Conservation (phyloP, 2,113 vertebrate species). For the Mustela nigripes region DNA sequence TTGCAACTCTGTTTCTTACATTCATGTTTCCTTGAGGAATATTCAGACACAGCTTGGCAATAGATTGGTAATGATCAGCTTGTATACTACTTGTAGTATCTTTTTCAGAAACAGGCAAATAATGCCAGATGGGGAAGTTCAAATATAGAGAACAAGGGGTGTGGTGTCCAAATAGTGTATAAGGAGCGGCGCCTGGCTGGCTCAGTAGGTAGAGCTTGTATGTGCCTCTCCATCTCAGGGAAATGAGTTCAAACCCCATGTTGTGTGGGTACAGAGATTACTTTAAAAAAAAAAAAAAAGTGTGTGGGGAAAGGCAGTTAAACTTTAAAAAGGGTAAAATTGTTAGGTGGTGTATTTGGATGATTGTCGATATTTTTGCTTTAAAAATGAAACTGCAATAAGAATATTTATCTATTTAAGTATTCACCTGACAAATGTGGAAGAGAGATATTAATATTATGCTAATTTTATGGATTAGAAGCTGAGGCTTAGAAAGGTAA, state of each 20-base stretch:
- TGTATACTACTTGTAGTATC: neutral
- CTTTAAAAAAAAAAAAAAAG: neutral
- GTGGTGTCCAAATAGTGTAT: neutral
- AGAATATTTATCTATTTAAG: neutral
- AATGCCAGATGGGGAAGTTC: neutral
- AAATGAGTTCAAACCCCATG: neutral
- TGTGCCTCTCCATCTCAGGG: neutral
- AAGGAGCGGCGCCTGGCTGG: neutral
- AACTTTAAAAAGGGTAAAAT: neutral
- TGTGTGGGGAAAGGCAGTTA: neutral
- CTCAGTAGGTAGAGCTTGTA: neutral
- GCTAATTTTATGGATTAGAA: neutral
- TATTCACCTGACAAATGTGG: neutral
- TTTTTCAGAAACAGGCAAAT: neutral
- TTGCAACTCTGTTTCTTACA: neutral
- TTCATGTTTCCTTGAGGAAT: neutral
- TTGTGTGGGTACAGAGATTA: neutral
- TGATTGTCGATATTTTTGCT: neutral
- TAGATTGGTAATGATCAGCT: neutral
- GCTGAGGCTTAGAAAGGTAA: neutral
- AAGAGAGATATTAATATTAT: neutral
- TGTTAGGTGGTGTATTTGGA: neutral
- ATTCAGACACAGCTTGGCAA: neutral
- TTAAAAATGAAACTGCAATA: neutral
- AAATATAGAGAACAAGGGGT: neutral